Evolutionary conservation across 2,888 invertebrate genomes (phyloP).

Genomic region (Hirtodrosophila histrioides): DNA sequence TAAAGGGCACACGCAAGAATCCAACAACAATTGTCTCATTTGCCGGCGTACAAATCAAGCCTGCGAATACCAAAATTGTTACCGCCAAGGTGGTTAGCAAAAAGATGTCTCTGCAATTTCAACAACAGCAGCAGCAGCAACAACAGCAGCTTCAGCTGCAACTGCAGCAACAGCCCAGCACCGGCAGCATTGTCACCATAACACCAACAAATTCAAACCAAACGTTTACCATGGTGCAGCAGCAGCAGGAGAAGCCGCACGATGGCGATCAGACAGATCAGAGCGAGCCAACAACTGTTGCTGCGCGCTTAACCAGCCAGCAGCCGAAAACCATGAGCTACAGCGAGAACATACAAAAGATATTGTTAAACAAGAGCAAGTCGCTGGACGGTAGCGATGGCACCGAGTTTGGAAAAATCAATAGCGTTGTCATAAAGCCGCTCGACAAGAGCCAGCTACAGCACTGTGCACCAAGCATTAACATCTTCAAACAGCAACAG

Average conservation of each 20-base stretch:
- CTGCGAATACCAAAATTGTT: constrained; percentile 84
- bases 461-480: constrained; percentile 61
- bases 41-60: constrained; percentile 82
- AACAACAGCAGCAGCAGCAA: constrained; percentile 53
- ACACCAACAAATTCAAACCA: constrained; percentile 70
- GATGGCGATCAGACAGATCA: constrained; percentile 26
- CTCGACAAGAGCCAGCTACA: constrained; percentile 59
- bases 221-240: constrained; percentile 62
- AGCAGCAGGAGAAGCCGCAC: constrained; percentile 36
- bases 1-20: constrained; percentile 80
- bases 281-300: constrained; percentile 19
- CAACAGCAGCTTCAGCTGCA: constrained; percentile 45
- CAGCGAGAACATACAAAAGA: constrained; percentile 70
- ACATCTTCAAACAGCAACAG: constrained; percentile 86
- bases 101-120: constrained; percentile 79
- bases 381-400: constrained; percentile 40
- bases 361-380: constrained; percentile 64
- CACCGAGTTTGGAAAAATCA: constrained; percentile 61
- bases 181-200: constrained; percentile 85
- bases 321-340: constrained; percentile 55
- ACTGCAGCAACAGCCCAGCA: constrained; percentile 61
- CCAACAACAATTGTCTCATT: constrained; percentile 82
- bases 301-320: constrained; percentile 19
- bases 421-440: constrained; percentile 67
- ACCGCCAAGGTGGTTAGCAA: constrained; percentile 83